These are phyloP conservation scores for Phymorhynchus buccinoides DNA, from an alignment of 1,140 invertebrate species.

Conservation along the genomic window DNA sequence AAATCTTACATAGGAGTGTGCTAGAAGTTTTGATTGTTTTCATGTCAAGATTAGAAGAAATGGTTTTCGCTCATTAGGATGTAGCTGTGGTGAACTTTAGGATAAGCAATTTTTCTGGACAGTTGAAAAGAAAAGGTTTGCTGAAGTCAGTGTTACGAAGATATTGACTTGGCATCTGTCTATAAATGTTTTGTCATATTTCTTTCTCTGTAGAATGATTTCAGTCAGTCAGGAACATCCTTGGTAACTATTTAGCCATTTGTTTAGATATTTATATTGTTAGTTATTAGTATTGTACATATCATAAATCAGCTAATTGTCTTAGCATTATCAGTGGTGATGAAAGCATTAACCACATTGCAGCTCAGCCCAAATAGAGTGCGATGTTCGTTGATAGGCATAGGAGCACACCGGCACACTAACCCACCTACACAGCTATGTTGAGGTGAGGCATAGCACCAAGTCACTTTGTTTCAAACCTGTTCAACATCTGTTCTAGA, in stretches of 20 bases:
- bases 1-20: too few relatives aligned
- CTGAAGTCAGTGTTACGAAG: background rate
- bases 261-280: background rate
- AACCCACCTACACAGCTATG: background rate
- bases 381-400: background rate
- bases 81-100: too few relatives aligned
- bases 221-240: background rate
- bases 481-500: background rate
- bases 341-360: background rate
- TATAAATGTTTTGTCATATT: background rate
- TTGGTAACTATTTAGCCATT: slow-evolving; percentile 14
- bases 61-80: too few relatives aligned
- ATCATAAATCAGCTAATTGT: too few relatives aligned
- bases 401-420: background rate
- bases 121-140: background rate
- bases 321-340: too few relatives aligned
- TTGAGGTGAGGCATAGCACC: background rate
- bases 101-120: too few relatives aligned
- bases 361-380: too few relatives aligned
- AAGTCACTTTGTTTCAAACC: background rate
- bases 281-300: background rate
- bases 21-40: too few relatives aligned
- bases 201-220: slow-evolving; percentile 4
- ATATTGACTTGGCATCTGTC: background rate
- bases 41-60: too few relatives aligned